These are phyloP conservation scores for Neoscelio sp. DNA, from an alignment of 2,888 invertebrate species.

Conservation along the genomic window DNA sequence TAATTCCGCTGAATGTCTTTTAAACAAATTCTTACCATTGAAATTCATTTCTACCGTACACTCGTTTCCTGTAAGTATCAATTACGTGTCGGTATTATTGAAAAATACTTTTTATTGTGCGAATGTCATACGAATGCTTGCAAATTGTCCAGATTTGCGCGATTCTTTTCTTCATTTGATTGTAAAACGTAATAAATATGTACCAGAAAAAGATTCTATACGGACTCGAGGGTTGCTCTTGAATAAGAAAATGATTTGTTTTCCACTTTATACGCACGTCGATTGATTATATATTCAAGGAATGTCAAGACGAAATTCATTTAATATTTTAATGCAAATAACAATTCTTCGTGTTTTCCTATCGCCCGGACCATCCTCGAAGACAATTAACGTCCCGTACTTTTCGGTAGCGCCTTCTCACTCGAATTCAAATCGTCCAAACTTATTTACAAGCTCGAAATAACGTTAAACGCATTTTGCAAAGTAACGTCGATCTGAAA, in stretches of 20 bases:
- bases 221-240: conserved; percentile 51
- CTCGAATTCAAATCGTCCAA: no score
- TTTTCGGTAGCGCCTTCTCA: conserved; percentile 1
- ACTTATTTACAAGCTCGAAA: no score
- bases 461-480: no score
- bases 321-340: conserved; percentile 1
- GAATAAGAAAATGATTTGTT: conserved; percentile 19
- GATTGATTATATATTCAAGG: conserved; percentile 20
- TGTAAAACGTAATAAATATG: conserved; percentile 53
- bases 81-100: conserved; percentile 46
- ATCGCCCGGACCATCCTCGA: no score
- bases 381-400: no score
- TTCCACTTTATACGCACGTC: conserved; percentile 5
- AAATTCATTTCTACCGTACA: conserved; percentile 2
- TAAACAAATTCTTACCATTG: no score
- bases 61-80: conserved; percentile 11
- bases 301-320: conserved; percentile 2
- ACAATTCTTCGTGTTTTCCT: no score
- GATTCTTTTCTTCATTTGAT: conserved; percentile 24
- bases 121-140: conserved; percentile 35
- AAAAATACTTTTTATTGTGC: conserved; percentile 62
- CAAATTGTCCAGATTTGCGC: conserved; percentile 23
- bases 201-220: conserved; percentile 24
- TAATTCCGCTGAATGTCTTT: conserved; percentile 5
- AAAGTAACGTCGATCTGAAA: no score